Base-by-base conservation (phyloP, 2,113 vertebrate genomes). In the Callipepla californica region DNA sequence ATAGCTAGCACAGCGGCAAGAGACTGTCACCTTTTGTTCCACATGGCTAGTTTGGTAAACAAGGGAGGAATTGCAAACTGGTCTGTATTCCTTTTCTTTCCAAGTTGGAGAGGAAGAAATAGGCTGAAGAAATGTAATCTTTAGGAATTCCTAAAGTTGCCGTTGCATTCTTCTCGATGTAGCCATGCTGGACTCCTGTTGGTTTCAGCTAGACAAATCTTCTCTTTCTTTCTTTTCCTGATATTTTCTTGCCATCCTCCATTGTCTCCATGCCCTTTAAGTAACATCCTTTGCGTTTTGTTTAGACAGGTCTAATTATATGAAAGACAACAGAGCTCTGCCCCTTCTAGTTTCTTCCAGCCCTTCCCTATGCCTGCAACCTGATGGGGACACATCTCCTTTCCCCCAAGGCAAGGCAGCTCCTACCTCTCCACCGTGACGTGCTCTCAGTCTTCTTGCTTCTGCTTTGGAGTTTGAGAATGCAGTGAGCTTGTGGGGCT, bases 321-420 rank as follows among this genome's bases (percentile, higher is more conserved):
- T 25, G 28, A 47, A 67, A 50, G 14, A 72, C 17, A 5, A 66
- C 4, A 48, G 40, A 85, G 13, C 40, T 80, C 79, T 55, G 34
- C 4, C 8, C 2, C 8, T 83, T 47, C n/a, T 45, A 34, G 19
- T 32, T 83, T 66, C 14, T 70, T 50, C 32, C 34, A 36, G 14
- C 7, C 10, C 15, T 7, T 55, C 13, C 8, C 13, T 18, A 1
- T 21, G 50, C 40, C 26, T 28, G 25, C 25, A 4, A 4, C 6
- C 30, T 53, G 17, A 13, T 44, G n/a, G 42, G 6, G 13, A 26
- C 55, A 53, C 0, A 1, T 77, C 22, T 26, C 34, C 6, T 53
- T 36, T 38, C 9, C 30, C 59, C 0, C 0, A 2, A 28, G 47
- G 9, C 1, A 1, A 36, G 9, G 19, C 48, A 9, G 3, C 1